phyloP scores from a whole-genome alignment of 1,140 invertebrate genomes.

The Drosophila hydei region DNA sequence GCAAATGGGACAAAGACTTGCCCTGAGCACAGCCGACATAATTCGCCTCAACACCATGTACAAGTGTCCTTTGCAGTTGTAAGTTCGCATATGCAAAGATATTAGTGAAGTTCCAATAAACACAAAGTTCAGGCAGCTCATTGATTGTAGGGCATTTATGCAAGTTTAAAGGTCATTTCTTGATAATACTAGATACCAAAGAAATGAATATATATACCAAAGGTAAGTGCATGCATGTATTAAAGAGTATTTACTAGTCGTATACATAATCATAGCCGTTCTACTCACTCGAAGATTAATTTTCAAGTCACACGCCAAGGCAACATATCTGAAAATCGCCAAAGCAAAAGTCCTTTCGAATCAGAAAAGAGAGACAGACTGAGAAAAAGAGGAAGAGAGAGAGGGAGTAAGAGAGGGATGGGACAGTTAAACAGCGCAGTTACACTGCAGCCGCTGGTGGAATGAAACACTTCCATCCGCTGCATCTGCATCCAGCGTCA shows the following conservation, averaged over 20 bases:
- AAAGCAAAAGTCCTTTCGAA: not conserved
- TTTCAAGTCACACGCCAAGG: slow-evolving; percentile 32
- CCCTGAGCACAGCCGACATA: slow-evolving; percentile 85
- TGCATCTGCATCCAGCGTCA: slow-evolving; percentile 20
- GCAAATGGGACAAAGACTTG: slow-evolving; percentile 85
- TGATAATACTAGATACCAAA: too few relatives aligned
- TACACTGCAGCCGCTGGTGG: slow-evolving; percentile 6
- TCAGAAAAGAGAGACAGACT: not conserved
- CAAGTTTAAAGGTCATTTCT: too few relatives aligned
- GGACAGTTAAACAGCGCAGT: too few relatives aligned
- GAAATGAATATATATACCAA: too few relatives aligned
- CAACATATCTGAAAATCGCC: slow-evolving; percentile 16
- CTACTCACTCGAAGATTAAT: slow-evolving; percentile 17
- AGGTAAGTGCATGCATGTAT: too few relatives aligned
- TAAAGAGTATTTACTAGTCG: too few relatives aligned
- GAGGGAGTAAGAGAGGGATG: not conserved
- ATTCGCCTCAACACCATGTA: slow-evolving; percentile 86
- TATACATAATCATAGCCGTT: not conserved
- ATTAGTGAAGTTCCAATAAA: too few relatives aligned
- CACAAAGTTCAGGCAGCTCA: too few relatives aligned
- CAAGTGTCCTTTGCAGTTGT: slow-evolving; percentile 65
- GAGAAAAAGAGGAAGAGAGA: not conserved
- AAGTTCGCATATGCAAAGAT: too few relatives aligned
- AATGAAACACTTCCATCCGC: slow-evolving; percentile 48
- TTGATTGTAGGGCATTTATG: not conserved